A percentile compares a stretch with the other conserved stretches of the same genome.
phyloP scores from a whole-genome alignment of 2,113 vertebrate genomes.

The Rhombomys opimus region DNA sequence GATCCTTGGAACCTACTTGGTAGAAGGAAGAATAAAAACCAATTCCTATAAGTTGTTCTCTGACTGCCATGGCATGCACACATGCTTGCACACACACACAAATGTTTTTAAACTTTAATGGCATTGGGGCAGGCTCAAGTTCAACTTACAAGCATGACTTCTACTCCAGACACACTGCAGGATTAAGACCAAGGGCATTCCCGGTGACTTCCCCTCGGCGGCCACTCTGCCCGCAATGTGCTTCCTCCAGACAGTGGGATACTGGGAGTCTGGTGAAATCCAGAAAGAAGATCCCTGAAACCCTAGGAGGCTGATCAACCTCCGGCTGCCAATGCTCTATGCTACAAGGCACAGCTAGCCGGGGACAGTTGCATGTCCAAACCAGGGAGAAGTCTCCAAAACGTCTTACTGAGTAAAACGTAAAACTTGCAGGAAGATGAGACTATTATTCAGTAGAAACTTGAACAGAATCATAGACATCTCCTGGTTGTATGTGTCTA shows the following conservation, averaged over 20 bases:
- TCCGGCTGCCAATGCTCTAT: neutral
- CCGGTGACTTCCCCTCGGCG: neutral
- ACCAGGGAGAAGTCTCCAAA: neutral
- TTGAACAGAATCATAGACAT: conserved; percentile 11
- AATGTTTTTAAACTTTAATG: neutral
- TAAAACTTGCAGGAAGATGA: neutral
- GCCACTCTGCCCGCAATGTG: neutral
- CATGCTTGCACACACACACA: neutral
- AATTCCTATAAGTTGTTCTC: neutral
- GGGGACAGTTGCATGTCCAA: accelerated
- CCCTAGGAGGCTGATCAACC: neutral
- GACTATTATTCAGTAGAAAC: neutral
- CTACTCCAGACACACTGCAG: neutral
- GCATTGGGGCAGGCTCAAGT: neutral
- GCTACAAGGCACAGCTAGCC: neutral
- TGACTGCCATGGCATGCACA: neutral
- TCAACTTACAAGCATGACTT: conserved; percentile 2
- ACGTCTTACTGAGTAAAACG: neutral
- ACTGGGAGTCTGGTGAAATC: neutral
- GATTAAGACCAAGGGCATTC: neutral
- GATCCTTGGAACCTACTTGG: neutral
- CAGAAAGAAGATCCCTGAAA: neutral
- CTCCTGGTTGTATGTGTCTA: neutral
- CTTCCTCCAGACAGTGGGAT: neutral
- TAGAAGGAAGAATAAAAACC: neutral